Conservation (phyloP, 2,797 vertebrate species). For the Crax fasciolata region DNA sequence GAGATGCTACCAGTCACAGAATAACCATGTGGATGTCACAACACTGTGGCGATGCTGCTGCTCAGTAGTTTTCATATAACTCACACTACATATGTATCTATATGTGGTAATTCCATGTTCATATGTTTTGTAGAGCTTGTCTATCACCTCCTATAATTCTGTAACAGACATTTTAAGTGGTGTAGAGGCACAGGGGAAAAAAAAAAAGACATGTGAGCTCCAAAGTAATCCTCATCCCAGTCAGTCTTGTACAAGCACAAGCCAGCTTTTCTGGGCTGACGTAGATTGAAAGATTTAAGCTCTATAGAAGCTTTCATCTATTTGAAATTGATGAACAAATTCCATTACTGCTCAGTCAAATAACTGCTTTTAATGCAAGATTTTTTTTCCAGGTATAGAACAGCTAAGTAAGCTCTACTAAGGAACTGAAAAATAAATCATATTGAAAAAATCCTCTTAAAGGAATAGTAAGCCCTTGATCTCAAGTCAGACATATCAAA, state of each 20-base stretch:
- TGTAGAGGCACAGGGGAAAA: not conserved
- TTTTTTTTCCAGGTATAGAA: not conserved
- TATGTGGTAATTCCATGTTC: not conserved
- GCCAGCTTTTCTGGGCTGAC: constrained; percentile 5
- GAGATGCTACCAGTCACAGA: not conserved
- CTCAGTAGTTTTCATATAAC: not conserved
- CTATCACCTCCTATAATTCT: not conserved
- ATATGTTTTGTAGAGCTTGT: not conserved
- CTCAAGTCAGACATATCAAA: not conserved
- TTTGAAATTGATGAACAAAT: constrained; percentile 58
- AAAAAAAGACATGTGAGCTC: not conserved
- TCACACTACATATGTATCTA: not conserved
- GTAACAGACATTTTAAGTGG: not conserved
- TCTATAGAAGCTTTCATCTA: constrained; percentile 23
- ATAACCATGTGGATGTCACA: not conserved
- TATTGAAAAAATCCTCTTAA: not conserved
- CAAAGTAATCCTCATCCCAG: constrained; percentile 23
- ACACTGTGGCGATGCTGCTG: not conserved
- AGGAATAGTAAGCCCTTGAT: not conserved
- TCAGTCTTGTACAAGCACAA: not conserved
- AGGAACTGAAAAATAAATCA: constrained; percentile 7
- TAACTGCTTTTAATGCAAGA: not conserved
- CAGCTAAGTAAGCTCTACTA: not conserved
- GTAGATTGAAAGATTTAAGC: constrained; percentile 42
- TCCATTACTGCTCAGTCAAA: constrained; percentile 35